Evolutionary conservation across 1,140 invertebrate species (phyloP).

Genomic region (Heliconius eleuchia): DNA sequence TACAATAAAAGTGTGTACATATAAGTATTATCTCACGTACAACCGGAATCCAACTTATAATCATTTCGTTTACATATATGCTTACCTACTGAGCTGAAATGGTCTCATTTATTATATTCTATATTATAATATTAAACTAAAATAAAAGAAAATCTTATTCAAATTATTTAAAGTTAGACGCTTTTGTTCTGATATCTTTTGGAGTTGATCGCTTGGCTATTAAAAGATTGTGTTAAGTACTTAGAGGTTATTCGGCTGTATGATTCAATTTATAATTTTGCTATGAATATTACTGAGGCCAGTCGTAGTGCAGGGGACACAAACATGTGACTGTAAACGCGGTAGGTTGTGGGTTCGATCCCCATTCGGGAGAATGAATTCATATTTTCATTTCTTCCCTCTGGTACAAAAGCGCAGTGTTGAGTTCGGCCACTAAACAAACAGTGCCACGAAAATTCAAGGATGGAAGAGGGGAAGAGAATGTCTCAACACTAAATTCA

Average conservation of each 20-base stretch:
- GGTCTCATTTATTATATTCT: background rate
- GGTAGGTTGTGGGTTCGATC: no score
- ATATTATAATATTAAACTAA: background rate
- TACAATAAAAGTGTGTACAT: no score
- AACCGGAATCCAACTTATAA: background rate
- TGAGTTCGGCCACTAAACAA: no score
- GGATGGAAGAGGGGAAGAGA: no score
- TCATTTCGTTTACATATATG: background rate
- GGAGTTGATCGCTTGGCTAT: constrained; percentile 15
- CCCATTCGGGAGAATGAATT: no score
- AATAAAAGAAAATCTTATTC: background rate
- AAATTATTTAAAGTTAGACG: constrained; percentile 17
- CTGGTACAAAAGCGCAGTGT: no score
- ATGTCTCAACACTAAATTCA: no score
- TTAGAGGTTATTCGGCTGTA: constrained; percentile 1
- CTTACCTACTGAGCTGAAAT: background rate
- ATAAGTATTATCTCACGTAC: no score
- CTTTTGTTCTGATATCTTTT: constrained; percentile 20
- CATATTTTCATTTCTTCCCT: no score
- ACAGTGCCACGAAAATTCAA: no score
- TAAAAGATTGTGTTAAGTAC: constrained; percentile 13
- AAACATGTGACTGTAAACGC: no score
- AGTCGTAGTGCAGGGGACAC: no score
- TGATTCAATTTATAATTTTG: background rate
- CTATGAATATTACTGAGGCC: background rate